Percentiles rank a stretch among this genome's conserved stretches.
Conservation (phyloP, 2,797 vertebrate species). For the Neostethus bicornis region DNA sequence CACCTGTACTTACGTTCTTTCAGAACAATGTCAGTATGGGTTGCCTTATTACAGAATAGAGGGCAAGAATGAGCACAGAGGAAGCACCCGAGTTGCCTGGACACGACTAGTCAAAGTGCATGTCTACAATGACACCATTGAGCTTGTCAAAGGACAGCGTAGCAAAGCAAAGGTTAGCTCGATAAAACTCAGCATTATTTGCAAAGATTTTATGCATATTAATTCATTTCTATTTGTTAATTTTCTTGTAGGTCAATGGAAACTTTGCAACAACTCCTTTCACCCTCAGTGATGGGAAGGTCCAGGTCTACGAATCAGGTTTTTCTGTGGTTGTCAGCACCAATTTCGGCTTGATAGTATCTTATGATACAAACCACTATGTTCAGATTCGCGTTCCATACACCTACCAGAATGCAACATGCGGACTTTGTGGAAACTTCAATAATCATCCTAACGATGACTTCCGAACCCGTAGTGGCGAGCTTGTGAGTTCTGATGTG, state of each 20-base stretch:
- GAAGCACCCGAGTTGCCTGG: conserved; percentile 65
- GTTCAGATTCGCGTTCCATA: conserved; percentile 63
- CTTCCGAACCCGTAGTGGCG: conserved; percentile 48
- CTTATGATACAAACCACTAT: conserved; percentile 57
- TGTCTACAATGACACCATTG: conserved; percentile 63
- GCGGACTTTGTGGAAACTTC: conserved; percentile 75
- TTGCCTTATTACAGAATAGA: conserved; percentile 70
- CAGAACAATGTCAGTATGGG: conserved; percentile 52
- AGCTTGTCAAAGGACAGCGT: conserved; percentile 63
- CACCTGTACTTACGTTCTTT: conserved; percentile 76
- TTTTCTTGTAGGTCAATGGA: conserved; percentile 67
- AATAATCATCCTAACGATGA: conserved; percentile 67
- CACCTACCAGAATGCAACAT: conserved; percentile 62
- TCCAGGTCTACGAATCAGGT: conserved; percentile 67
- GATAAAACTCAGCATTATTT: rapidly evolving
- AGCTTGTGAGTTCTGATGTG: conserved; percentile 48
- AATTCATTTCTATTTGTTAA: neutral
- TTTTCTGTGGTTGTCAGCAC: conserved; percentile 63
- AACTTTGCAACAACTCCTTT: conserved; percentile 56
- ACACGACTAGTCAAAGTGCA: conserved; percentile 66
- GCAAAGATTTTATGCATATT: neutral
- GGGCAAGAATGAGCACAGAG: conserved; percentile 71
- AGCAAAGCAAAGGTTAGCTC: conserved; percentile 58
- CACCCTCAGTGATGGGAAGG: conserved; percentile 49
- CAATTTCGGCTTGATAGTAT: conserved; percentile 69